These are phyloP conservation scores for Latrodectus geometricus DNA, from an alignment of 1,140 invertebrate species.

Conservation along the genomic window DNA sequence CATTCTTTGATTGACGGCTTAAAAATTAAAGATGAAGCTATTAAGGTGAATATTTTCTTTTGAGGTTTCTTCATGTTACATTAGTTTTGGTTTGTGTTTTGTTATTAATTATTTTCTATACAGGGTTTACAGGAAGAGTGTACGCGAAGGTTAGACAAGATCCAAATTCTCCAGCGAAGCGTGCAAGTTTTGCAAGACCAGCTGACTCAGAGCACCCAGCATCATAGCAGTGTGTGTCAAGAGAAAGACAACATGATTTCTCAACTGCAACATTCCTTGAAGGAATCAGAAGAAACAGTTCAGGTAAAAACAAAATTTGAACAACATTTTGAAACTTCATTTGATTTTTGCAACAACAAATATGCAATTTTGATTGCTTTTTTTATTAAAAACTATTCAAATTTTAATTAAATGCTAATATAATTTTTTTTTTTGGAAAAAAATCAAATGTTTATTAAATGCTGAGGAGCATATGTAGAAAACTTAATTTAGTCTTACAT, in stretches of 20 bases:
- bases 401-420: too few relatives aligned
- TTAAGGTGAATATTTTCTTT: slow-evolving; percentile 28
- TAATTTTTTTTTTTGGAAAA: too few relatives aligned
- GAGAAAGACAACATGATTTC: slow-evolving; percentile 51
- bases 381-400: too few relatives aligned
- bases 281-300: slow-evolving; percentile 44
- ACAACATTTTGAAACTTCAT: too few relatives aligned
- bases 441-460: too few relatives aligned
- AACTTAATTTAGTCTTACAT: too few relatives aligned
- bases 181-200: slow-evolving; percentile 49
- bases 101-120: neutral
- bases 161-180: slow-evolving; percentile 47
- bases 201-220: slow-evolving; percentile 36
- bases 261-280: slow-evolving; percentile 46
- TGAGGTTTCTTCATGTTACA: neutral
- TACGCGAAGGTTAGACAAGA: slow-evolving; percentile 44
- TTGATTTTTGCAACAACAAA: too few relatives aligned
- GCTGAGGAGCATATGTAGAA: too few relatives aligned
- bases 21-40: slow-evolving; percentile 59
- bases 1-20: slow-evolving; percentile 50
- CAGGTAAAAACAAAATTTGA: slow-evolving; percentile 22
- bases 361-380: too few relatives aligned
- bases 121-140: slow-evolving; percentile 52
- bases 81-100: neutral
- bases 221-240: slow-evolving; percentile 12